Evolutionary conservation across 2,113 vertebrate genomes (phyloP).

Genomic region (Sterna hirundo): DNA sequence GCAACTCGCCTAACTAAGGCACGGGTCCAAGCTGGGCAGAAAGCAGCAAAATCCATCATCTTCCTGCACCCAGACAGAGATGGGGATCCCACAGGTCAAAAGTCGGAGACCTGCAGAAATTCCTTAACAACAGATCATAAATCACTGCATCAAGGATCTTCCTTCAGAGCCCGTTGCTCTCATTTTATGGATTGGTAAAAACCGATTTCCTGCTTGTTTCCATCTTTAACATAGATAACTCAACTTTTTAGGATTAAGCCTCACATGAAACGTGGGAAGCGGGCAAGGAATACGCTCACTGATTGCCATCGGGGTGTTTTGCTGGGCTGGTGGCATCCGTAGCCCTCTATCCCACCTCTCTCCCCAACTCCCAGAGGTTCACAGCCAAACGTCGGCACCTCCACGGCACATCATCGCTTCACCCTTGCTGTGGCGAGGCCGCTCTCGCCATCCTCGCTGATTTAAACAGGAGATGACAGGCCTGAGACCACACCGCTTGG

Average conservation of each 20-base stretch:
- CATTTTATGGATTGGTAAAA: background rate
- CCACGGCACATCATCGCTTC: background rate
- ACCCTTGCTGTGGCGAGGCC: rapidly evolving
- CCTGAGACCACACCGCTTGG: background rate
- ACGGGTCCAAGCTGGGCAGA: background rate
- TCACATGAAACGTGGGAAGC: background rate
- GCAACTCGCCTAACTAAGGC: rapidly evolving
- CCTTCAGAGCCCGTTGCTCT: rapidly evolving
- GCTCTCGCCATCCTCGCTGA: background rate
- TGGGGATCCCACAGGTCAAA: background rate
- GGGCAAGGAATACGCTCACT: rapidly evolving
- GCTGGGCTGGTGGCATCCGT: background rate
- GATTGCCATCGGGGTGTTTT: rapidly evolving
- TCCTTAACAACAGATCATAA: background rate
- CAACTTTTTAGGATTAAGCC: background rate
- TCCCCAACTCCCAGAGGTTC: background rate
- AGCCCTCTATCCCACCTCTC: background rate
- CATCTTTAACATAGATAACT: background rate
- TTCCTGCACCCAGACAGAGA: background rate
- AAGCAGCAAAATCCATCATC: background rate
- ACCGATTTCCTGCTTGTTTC: background rate
- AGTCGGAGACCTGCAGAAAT: background rate
- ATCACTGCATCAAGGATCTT: background rate
- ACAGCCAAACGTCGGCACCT: rapidly evolving
- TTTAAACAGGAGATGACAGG: background rate